Evolutionary conservation across 1,140 invertebrate genomes (phyloP), one percentile per base, ranked within the genome.

Genomic region (Atopsyche davidsoni): DNA sequence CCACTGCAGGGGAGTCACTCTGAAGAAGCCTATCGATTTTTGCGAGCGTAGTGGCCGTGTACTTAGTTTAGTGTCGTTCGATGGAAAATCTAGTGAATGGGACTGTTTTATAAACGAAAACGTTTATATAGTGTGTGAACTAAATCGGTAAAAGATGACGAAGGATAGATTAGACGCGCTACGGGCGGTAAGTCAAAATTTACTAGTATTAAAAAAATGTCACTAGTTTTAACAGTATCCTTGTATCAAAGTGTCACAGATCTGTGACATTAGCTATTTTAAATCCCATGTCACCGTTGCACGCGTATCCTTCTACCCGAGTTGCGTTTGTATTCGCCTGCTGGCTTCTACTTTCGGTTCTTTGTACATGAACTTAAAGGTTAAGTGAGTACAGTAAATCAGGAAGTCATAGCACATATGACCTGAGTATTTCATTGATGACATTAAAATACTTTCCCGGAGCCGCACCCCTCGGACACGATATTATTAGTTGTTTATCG

Each of bases 151-250:
- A 75, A 85, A 77, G 75, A 96, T 96, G 92, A 94, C 91, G 73
- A 96, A 95, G 83, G 92, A 96, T 82, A 91, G 92, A 84, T 89
- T 96, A 82, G 89, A 90, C 78, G 92, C 91, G 70, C 81, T 95
- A 62, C 88, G 91, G 81, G 91, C 91, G 82, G 89, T 92, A 80
- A 83, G 85, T 79, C 64, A 21, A 28, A 18, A 21, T 17, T 28
- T 42, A 34, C 16, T 34, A 11, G 11, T 34, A 34, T 16, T 34
- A 34, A 22, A 36, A 4, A 46, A 46, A 46, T 46, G 44, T 46
- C 44, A 46, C 44, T 46, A 35, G 19, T 35, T 46, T 35, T 28
- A 35, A 4, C 44, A 35, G 23, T 35, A 46, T 28, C 44, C 19
- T 18, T 46, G 32, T 23, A 46, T 46, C 19, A 46, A 44, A 46